Conservation (phyloP, 2,888 invertebrate genomes). For the Noctuana brunneofusca region DNA sequence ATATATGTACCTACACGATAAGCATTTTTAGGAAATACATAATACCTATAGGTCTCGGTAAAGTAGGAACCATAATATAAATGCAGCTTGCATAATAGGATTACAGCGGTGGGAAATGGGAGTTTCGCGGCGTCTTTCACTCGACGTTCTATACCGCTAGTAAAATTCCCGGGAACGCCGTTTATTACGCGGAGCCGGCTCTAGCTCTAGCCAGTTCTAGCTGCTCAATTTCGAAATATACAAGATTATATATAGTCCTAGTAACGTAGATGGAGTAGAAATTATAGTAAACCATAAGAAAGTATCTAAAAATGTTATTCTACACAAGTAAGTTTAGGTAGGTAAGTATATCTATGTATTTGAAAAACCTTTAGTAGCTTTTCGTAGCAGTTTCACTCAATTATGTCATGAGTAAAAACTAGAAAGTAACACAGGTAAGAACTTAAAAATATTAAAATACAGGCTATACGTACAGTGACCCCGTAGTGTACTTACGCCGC, state of each 20-base stretch:
- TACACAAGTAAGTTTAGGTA: too few relatives aligned
- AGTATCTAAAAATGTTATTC: too few relatives aligned
- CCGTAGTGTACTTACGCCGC: constrained; percentile 40
- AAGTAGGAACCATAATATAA: neutral
- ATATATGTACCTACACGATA: too few relatives aligned
- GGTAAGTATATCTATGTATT: neutral
- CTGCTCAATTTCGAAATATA: neutral
- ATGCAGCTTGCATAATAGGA: constrained; percentile 3
- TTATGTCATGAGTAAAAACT: neutral
- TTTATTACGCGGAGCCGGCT: neutral
- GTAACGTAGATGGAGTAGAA: too few relatives aligned
- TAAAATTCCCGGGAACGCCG: constrained; percentile 1
- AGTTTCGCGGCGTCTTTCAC: constrained; percentile 5
- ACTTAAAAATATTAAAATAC: neutral
- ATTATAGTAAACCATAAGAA: too few relatives aligned
- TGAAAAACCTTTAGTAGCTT: neutral
- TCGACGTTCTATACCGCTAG: neutral
- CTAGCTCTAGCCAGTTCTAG: too few relatives aligned
- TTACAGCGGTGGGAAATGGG: constrained; percentile 1
- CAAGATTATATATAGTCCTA: too few relatives aligned
- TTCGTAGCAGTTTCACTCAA: neutral
- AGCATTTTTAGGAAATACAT: too few relatives aligned
- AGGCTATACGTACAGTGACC: constrained; percentile 37
- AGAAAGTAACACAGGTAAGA: neutral
- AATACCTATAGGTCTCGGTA: too few relatives aligned